These are phyloP conservation scores for Melinopterus prodromus DNA, from an alignment of 2,888 invertebrate species.

Conservation along the genomic window DNA sequence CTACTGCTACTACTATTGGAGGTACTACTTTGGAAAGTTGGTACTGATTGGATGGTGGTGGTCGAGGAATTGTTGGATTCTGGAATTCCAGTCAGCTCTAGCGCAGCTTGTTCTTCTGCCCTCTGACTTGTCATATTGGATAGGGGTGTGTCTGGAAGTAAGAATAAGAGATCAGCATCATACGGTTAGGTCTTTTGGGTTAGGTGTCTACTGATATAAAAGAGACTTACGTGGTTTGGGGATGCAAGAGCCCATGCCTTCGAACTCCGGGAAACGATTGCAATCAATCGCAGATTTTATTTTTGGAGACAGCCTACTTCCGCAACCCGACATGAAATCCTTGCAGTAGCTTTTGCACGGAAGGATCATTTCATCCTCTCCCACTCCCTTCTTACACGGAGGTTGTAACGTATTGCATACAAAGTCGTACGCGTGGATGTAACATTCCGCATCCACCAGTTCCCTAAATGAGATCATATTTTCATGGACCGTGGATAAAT, in stretches of 20 bases:
- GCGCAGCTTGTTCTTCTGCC: slow-evolving; percentile 32
- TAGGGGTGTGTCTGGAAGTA: slow-evolving; percentile 37
- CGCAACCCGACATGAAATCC: slow-evolving; percentile 85
- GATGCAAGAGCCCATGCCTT: slow-evolving; percentile 76
- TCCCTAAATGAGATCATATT: slow-evolving; percentile 86
- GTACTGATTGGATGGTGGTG: slow-evolving; percentile 28
- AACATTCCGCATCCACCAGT: slow-evolving; percentile 91
- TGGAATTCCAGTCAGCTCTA: slow-evolving; percentile 31
- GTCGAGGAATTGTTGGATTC: slow-evolving; percentile 32
- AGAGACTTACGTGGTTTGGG: slow-evolving; percentile 73
- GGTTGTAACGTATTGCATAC: slow-evolving; percentile 89
- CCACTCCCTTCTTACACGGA: slow-evolving; percentile 65
- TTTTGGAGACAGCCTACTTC: slow-evolving; percentile 74
- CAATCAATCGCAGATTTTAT: slow-evolving; percentile 80
- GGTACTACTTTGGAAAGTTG: slow-evolving; percentile 28
- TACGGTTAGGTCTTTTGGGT: not conserved
- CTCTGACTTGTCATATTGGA: slow-evolving; percentile 37
- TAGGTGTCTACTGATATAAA: slow-evolving; percentile 14
- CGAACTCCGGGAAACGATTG: slow-evolving; percentile 80
- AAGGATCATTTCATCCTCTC: slow-evolving; percentile 67
- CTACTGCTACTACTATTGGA: not conserved
- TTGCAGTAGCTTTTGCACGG: slow-evolving; percentile 87
- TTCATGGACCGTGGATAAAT: slow-evolving; percentile 69
- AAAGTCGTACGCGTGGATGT: slow-evolving; percentile 85
- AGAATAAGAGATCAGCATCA: slow-evolving; percentile 20